These are phyloP conservation scores for Xanthia icteritia DNA, from an alignment of 2,888 invertebrate species.

Conservation along the genomic window DNA sequence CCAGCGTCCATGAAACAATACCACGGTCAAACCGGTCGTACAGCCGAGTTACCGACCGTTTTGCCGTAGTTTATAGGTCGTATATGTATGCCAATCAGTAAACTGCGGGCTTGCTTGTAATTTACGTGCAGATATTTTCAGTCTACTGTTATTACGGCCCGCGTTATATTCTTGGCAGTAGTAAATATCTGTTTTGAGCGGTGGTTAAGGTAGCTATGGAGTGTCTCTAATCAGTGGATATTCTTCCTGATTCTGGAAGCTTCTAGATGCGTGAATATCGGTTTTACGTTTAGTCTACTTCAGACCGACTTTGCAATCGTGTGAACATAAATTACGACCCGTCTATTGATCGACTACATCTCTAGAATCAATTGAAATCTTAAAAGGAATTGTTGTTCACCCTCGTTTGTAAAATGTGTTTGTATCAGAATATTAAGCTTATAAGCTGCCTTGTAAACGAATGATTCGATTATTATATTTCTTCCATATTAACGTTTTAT, in stretches of 20 bases:
- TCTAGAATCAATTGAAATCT: not conserved
- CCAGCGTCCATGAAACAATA: slow-evolving; percentile 31
- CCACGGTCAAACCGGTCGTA: slow-evolving; percentile 47
- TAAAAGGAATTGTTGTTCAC: not conserved
- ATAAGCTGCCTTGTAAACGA: not conserved
- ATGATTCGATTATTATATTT: not conserved
- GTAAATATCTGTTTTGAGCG: slow-evolving; percentile 33
- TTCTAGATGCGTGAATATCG: not conserved
- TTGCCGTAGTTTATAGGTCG: slow-evolving; percentile 59
- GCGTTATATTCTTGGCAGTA: slow-evolving; percentile 15
- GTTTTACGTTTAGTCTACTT: not conserved
- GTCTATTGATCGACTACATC: not conserved
- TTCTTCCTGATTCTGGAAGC: not conserved
- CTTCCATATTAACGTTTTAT: slow-evolving; percentile 26
- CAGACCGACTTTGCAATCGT: too few relatives aligned
- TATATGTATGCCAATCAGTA: slow-evolving; percentile 60
- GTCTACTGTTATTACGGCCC: slow-evolving; percentile 19
- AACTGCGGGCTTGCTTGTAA: slow-evolving; percentile 49
- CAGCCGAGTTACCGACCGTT: slow-evolving; percentile 41
- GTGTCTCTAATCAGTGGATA: slow-evolving; percentile 3
- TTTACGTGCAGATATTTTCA: slow-evolving; percentile 53
- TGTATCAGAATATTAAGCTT: not conserved
- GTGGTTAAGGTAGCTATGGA: not conserved
- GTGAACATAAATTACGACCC: too few relatives aligned
- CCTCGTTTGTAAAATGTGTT: not conserved